Conservation (phyloP, 2,113 vertebrate genomes). For the Corydoras sp. region DNA sequence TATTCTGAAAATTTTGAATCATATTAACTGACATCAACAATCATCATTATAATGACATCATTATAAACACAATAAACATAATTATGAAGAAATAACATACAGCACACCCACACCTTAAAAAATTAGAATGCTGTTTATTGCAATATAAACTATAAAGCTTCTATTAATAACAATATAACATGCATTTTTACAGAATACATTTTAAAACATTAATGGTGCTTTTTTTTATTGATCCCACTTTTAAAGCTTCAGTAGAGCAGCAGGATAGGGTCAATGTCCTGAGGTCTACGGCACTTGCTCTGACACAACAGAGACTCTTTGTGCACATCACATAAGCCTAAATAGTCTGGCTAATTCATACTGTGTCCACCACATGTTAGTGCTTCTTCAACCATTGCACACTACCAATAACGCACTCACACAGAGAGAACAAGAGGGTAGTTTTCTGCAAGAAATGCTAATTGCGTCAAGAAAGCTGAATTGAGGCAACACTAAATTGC, state of each 20-base stretch:
- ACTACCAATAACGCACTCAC: slow-evolving; percentile 19
- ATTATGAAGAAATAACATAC: too few relatives aligned
- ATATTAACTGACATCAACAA: too few relatives aligned
- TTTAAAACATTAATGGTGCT: too few relatives aligned
- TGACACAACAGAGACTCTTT: slow-evolving; percentile 41
- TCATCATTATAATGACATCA: too few relatives aligned
- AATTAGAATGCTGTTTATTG: too few relatives aligned
- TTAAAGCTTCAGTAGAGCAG: slow-evolving; percentile 1
- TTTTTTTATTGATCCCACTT: neutral
- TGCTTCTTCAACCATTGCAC: slow-evolving; percentile 6
- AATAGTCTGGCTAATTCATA: slow-evolving; percentile 32
- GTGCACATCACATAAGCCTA: slow-evolving; percentile 28
- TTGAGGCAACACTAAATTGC: neutral
- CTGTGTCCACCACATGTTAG: slow-evolving; percentile 5
- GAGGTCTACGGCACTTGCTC: slow-evolving; percentile 28
- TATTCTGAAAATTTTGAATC: slow-evolving; percentile 59
- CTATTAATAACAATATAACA: neutral
- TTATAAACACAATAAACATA: too few relatives aligned
- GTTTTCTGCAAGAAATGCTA: slow-evolving; percentile 16
- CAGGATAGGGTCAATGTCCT: slow-evolving; percentile 30
- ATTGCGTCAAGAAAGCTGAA: slow-evolving; percentile 23
- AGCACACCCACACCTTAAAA: too few relatives aligned
- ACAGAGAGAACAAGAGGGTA: slow-evolving; percentile 36
- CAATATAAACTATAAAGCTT: neutral
- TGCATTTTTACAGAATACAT: neutral